Percentiles rank a stretch among this genome's conserved stretches.
Conservation (phyloP, 2,797 vertebrate species). For the Aselliscus stoliczkanus region DNA sequence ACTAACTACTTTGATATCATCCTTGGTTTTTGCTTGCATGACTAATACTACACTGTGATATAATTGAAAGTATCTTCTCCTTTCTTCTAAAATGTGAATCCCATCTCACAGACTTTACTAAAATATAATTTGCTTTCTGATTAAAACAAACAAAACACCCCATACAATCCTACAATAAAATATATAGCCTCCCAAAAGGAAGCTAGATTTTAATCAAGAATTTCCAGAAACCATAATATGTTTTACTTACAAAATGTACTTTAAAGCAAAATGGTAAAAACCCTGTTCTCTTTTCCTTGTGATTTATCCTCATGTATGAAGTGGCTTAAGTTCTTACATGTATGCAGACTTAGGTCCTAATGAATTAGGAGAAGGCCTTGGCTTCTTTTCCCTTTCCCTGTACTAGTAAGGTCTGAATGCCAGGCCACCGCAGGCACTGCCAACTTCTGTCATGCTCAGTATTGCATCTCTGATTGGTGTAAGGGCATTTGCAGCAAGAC, state of each 20-base stretch:
- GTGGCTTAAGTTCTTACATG: not conserved
- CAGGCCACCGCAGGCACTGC: not conserved
- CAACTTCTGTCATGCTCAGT: not conserved
- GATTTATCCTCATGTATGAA: not conserved
- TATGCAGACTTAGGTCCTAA: not conserved
- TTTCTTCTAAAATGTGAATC: not conserved
- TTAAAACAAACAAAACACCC: conserved; percentile 15
- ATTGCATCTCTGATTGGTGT: not conserved
- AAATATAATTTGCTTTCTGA: conserved; percentile 17
- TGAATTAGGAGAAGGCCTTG: not conserved
- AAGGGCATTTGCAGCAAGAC: not conserved
- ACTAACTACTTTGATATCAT: not conserved
- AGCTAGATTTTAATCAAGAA: conserved; percentile 34
- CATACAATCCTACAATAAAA: not conserved
- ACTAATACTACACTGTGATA: not conserved
- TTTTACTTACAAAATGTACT: not conserved
- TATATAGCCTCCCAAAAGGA: not conserved
- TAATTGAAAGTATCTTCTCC: not conserved
- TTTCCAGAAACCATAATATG: not conserved
- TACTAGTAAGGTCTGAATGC: not conserved
- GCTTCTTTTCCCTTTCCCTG: not conserved
- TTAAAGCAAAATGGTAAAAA: not conserved
- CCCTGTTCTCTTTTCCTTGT: not conserved
- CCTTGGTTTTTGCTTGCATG: not conserved
- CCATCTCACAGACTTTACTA: not conserved